Conservation (phyloP, 1,140 invertebrate genomes). For the Tetranychus cinnabarinus region DNA sequence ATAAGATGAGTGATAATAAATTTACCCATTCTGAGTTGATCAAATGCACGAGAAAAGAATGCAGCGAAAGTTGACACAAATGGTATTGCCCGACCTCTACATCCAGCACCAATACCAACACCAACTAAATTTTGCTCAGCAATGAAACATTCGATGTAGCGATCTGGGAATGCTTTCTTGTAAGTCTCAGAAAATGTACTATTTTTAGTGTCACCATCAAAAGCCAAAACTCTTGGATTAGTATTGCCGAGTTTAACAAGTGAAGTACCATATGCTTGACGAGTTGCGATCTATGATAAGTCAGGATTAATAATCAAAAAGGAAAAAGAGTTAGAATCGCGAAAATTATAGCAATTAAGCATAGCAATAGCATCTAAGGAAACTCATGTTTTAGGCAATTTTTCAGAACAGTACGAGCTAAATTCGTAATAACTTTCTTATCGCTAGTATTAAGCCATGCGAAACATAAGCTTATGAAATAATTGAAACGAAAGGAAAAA, state of each 20-base stretch:
- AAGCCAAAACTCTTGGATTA: slow-evolving; percentile 59
- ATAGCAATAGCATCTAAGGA: neutral
- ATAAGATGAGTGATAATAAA: neutral
- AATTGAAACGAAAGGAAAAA: too few relatives aligned
- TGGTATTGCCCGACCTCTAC: slow-evolving; percentile 59
- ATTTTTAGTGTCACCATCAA: slow-evolving; percentile 95
- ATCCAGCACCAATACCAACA: slow-evolving; percentile 75
- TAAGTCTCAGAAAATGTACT: slow-evolving; percentile 90
- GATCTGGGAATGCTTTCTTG: slow-evolving; percentile 35
- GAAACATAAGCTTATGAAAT: too few relatives aligned
- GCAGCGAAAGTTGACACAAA: slow-evolving; percentile 93
- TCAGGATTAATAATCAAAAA: slow-evolving; percentile 7
- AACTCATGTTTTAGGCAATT: neutral
- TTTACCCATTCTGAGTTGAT: slow-evolving; percentile 85
- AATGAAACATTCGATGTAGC: slow-evolving; percentile 93
- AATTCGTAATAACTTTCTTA: too few relatives aligned
- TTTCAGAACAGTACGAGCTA: neutral
- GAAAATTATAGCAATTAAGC: neutral
- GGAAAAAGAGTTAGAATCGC: neutral
- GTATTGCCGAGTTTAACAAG: slow-evolving; percentile 60
- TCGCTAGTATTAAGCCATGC: too few relatives aligned
- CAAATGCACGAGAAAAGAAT: slow-evolving; percentile 87
- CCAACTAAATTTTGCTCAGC: slow-evolving; percentile 95
- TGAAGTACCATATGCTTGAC: slow-evolving; percentile 78
- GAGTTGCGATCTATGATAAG: slow-evolving; percentile 45